Percentiles rank a stretch among this genome's conserved stretches.
phyloP scores from a whole-genome alignment of 2,113 vertebrate genomes.

The Hyperoodon ampullatus region DNA sequence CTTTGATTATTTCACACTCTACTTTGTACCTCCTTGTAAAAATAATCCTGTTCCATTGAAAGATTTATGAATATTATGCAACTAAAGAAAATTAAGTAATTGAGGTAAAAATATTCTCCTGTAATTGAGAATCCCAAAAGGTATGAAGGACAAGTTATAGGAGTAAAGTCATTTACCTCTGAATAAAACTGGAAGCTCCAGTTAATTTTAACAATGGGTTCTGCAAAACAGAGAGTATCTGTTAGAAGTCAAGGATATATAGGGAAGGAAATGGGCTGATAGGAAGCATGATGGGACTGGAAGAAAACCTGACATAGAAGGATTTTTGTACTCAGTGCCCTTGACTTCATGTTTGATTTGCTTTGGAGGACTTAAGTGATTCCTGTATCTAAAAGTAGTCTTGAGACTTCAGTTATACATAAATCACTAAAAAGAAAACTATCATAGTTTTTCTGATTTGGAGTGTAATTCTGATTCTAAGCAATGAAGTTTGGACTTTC shows the following conservation, averaged over 20 bases:
- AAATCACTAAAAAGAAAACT: background rate
- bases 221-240: background rate
- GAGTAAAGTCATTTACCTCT: background rate
- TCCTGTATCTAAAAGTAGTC: background rate
- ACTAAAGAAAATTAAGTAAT: background rate
- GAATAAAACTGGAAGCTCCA: background rate
- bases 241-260: background rate
- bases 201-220: background rate
- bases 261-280: background rate
- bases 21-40: background rate
- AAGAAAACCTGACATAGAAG: background rate
- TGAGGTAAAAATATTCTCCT: background rate
- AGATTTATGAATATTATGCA: background rate
- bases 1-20: background rate
- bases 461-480: conserved; percentile 3
- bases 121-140: background rate
- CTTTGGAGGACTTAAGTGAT: background rate
- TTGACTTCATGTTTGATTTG: background rate
- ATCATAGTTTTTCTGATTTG: background rate
- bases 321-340: background rate
- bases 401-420: background rate
- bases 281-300: background rate
- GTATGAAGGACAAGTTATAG: background rate
- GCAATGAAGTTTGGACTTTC: background rate
- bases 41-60: background rate